Evolutionary conservation across 2,797 vertebrate genomes (phyloP).

Genomic region (Serranus cabrilla): DNA sequence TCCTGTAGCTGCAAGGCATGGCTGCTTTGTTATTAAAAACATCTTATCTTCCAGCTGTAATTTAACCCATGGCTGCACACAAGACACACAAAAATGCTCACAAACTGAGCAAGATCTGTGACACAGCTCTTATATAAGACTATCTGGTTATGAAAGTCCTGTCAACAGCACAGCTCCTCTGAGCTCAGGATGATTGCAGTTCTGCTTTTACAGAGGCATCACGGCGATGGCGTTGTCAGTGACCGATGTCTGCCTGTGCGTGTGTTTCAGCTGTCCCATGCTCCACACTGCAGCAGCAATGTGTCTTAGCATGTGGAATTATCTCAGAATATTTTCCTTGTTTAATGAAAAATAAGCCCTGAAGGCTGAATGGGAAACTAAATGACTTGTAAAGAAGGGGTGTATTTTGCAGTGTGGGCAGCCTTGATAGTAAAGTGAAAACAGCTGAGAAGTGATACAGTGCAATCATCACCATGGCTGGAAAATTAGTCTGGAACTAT

Average conservation of each 20-base stretch:
- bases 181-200: conserved; percentile 27
- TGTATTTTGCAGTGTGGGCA: conserved; percentile 32
- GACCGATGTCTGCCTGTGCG: conserved; percentile 22
- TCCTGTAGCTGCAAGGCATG: conserved; percentile 49
- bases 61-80: conserved; percentile 52
- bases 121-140: conserved; percentile 61
- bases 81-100: conserved; percentile 44
- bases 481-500: conserved; percentile 44
- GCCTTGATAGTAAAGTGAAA: conserved; percentile 55
- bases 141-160: conserved; percentile 57
- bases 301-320: conserved; percentile 36
- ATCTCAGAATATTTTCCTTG: conserved; percentile 50
- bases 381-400: conserved; percentile 43
- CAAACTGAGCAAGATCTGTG: conserved; percentile 45
- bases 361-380: conserved; percentile 47
- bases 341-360: conserved; percentile 64
- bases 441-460: conserved; percentile 56
- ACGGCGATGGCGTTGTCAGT: conserved; percentile 16
- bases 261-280: conserved; percentile 14
- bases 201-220: conserved; percentile 32
- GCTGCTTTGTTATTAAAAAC: conserved; percentile 66
- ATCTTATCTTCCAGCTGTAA: conserved; percentile 62
- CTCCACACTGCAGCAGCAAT: background rate
- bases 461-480: conserved; percentile 42
- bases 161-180: conserved; percentile 54